Evolutionary conservation across 1,140 invertebrate genomes (phyloP), one percentile per base, ranked within the genome.

Genomic region (Ips typographus): DNA sequence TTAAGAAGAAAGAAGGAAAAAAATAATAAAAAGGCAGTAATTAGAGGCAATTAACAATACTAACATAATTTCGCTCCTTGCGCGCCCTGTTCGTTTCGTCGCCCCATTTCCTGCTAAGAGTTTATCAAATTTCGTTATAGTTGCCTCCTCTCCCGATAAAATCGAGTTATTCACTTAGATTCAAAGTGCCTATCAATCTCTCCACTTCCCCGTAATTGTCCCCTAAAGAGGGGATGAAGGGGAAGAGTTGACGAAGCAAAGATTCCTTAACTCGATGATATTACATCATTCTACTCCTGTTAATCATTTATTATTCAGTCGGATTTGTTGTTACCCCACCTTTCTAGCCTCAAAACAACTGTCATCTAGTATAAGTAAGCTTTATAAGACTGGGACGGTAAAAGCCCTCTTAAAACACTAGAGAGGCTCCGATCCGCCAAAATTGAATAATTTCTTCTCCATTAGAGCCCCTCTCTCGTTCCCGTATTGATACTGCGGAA

Each of bases 161-260:
- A 68, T 68, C 52, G 65, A 68, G 49, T 68, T 68, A 68, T 60
- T 60, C 65, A 68, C 65, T 68, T 68, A 68, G 47, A 59, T 60
- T 52, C 56, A 68, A 68, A 68, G 65, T 68, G 65, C 65, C 65
- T 68, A 68, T 68, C 65, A 68, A 68, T 68, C 65, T 68, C 65
- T 68, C 47, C 63, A 42, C 51, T 52, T 66, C 40, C 51, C 40
- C 64, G n/a, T 68, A 68, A 68, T 52, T 68, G 65, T n/a, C 57
- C 44, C 0, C 22, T 22, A 22, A 22, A 22, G 22, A 22, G 22
- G 22, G 22, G 22, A 22, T 22, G 22, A 22, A 22, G 22, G 22
- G 8, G 43, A 40, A 38, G 39, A 53, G 57, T 68, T 57, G 47
- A 41, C 56, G 40, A 65, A 65, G 53, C 44, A 56, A 59, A 52